These are phyloP conservation scores for Pica pica DNA, from an alignment of 2,113 vertebrate species.

Conservation along the genomic window DNA sequence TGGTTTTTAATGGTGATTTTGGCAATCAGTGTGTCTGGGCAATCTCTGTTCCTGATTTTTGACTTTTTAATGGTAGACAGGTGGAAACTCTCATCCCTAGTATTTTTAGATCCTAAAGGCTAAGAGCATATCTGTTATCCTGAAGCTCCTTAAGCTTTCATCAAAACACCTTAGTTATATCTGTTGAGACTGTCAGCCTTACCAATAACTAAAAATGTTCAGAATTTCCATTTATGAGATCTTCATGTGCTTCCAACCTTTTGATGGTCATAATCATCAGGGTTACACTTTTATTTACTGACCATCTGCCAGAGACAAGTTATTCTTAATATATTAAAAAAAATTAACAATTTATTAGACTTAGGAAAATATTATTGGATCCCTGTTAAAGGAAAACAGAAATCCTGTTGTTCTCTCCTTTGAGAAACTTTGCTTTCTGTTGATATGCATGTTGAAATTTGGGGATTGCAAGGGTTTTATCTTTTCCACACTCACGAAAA, in stretches of 20 bases:
- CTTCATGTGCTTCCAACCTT: neutral
- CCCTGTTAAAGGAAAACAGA: neutral
- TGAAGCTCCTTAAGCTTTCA: neutral
- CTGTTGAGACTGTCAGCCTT: neutral
- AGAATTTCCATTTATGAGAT: neutral
- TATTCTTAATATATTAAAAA: neutral
- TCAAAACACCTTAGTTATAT: neutral
- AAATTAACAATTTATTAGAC: neutral
- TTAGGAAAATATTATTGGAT: neutral
- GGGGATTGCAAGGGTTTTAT: neutral
- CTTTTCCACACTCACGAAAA: neutral
- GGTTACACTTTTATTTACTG: neutral
- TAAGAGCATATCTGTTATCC: neutral
- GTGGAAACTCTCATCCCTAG: neutral
- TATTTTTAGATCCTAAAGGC: constrained; percentile 24
- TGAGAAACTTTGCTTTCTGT: neutral
- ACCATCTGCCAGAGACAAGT: neutral
- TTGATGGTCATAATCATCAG: neutral
- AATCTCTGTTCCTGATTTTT: neutral
- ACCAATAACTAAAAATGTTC: neutral
- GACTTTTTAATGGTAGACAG: neutral
- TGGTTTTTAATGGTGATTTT: neutral
- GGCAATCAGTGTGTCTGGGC: neutral
- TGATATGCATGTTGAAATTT: neutral
- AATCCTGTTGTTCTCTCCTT: neutral